A percentile compares a stretch with the other conserved stretches of the same genome.
Conservation (phyloP, 2,113 vertebrate genomes). For the Hypocryptadius cinnamomeus region DNA sequence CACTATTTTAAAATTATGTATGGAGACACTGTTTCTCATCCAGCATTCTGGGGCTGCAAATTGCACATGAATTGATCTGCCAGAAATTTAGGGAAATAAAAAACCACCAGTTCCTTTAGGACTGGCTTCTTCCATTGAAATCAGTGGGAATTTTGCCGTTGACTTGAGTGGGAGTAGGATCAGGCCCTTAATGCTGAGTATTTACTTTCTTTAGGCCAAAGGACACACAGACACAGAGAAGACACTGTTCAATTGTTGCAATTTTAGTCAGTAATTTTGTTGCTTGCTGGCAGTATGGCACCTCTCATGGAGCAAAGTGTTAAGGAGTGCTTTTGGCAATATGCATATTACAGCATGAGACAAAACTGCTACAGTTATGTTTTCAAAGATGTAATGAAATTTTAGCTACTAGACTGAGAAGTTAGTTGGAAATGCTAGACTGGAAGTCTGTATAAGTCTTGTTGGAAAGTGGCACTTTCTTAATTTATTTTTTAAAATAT, state of each 20-base stretch:
- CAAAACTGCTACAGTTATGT: background rate
- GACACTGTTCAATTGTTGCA: constrained; percentile 6
- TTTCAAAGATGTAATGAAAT: constrained; percentile 25
- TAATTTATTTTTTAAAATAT: background rate
- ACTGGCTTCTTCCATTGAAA: background rate
- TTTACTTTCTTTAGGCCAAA: constrained; percentile 41
- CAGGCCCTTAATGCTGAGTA: constrained; percentile 7
- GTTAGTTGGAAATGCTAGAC: background rate
- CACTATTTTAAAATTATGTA: background rate
- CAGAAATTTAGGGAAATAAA: background rate
- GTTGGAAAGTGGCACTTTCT: background rate
- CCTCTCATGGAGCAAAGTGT: background rate
- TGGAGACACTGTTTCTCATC: background rate
- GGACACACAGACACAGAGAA: constrained; percentile 45
- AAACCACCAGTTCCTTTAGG: background rate
- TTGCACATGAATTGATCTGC: background rate
- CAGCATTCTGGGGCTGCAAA: background rate
- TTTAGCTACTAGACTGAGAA: background rate
- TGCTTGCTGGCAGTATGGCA: background rate
- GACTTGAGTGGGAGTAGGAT: constrained; percentile 35
- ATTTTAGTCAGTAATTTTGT: background rate
- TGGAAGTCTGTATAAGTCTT: background rate
- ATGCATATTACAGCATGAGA: background rate
- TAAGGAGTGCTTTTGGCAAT: constrained; percentile 7
- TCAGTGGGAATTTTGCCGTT: constrained; percentile 19